Conservation (phyloP, 2,888 invertebrate species). For the Rhamnusium bicolor region DNA sequence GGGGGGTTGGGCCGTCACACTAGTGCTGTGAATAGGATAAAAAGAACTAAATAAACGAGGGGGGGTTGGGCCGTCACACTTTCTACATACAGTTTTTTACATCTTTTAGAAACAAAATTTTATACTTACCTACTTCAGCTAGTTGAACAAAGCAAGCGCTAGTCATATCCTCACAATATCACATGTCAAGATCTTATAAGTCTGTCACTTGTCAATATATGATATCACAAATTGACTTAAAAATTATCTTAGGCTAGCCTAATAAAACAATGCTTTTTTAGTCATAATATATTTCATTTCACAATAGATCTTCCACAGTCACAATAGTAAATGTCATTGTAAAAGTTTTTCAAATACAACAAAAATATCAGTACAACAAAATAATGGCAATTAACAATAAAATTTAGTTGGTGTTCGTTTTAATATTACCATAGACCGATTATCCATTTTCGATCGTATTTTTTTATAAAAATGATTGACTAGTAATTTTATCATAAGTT, state of each 20-base stretch:
- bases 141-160: no score
- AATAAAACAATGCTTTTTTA: slow-evolving; percentile 20
- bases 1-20: no score
- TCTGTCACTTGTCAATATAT: no score
- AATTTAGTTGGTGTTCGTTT: slow-evolving; percentile 54
- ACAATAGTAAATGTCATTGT: slow-evolving; percentile 62
- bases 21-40: no score
- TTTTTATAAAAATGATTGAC: slow-evolving; percentile 49
- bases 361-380: slow-evolving; percentile 63
- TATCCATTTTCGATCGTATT: slow-evolving; percentile 47
- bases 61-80: no score
- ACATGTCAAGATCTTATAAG: no score
- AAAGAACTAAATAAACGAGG: no score
- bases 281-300: slow-evolving; percentile 58
- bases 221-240: no score
- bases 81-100: no score
- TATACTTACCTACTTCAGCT: no score
- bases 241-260: background rate
- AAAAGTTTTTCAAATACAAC: slow-evolving; percentile 62
- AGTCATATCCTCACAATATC: no score
- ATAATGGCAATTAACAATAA: slow-evolving; percentile 62
- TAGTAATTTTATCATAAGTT: slow-evolving; percentile 46
- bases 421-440: slow-evolving; percentile 38
- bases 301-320: slow-evolving; percentile 65
- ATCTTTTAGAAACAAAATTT: no score